Evolutionary conservation across 2,113 vertebrate species (phyloP).

Genomic region (Ptyas mucosa): DNA sequence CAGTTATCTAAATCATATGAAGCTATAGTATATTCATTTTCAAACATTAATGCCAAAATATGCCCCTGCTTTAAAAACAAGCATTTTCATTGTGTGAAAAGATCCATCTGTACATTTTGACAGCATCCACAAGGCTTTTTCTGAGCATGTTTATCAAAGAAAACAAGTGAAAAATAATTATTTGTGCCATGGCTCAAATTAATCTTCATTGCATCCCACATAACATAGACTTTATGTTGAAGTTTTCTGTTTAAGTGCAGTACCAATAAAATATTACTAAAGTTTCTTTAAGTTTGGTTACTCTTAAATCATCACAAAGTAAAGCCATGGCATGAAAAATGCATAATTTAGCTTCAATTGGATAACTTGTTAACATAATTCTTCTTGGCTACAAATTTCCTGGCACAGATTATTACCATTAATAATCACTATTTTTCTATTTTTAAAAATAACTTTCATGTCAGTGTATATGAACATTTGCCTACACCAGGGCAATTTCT

Average conservation of each 20-base stretch:
- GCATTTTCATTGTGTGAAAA: neutral
- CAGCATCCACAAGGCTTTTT: neutral
- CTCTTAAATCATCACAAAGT: neutral
- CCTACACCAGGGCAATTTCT: slow-evolving; percentile 6
- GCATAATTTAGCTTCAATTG: neutral
- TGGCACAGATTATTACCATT: neutral
- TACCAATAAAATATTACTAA: neutral
- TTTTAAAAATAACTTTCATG: slow-evolving; percentile 8
- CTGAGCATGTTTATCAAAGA: neutral
- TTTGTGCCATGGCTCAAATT: neutral
- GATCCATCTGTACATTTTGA: neutral
- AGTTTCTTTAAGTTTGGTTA: neutral
- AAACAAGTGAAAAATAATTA: neutral
- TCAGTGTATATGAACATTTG: neutral
- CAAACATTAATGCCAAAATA: neutral
- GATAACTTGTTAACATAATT: slow-evolving; percentile 1
- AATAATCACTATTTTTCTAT: neutral
- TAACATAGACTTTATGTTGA: neutral
- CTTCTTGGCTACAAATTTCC: neutral
- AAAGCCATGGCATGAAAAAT: neutral
- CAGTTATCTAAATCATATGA: neutral
- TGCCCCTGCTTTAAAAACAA: neutral
- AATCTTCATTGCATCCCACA: neutral
- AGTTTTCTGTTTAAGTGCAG: neutral
- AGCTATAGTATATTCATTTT: neutral